Evolutionary conservation across 2,888 invertebrate species (phyloP), one percentile per base, ranked within the genome.

Genomic region (Drosophila acutilabella): DNA sequence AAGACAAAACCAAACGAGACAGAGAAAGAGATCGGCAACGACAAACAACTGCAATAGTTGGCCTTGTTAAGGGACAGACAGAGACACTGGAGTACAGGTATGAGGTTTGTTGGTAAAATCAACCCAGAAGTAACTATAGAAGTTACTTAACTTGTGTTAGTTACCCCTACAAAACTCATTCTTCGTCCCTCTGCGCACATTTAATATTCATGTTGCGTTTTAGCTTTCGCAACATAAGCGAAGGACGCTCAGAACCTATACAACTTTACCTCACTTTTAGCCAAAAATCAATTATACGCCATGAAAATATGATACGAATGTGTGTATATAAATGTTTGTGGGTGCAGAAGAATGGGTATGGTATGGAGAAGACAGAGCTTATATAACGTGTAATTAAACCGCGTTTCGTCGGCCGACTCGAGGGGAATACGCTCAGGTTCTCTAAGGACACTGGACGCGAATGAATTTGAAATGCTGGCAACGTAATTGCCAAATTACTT

Each of bases 371-470:
- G 61, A 30, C 58, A 20, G 18, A 42, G 72, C 80, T 81, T 75
- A 81, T 85, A 85, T 82, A 79, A 83, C 79, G 72, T 84, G 89
- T 88, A 85, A 85, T 85, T 85, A 85, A 89, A 80, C 71, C 62
- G 51, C 47, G 60, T 74, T 42, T 50, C 50, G 41, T 54, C 36
- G 38, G 33, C 18, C 52, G 36, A 47, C n/a, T 52, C 74, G 64
- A 61, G 16, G 18, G 69, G 80, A 70, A 57, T 23, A 38, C 6
- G 52, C 68, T 67, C 23, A 59, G 74, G 64, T 51, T 84, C 81
- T 36, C 48, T 41, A 36, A 53, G 64, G 54, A 38, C 68, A 56
- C 53, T 56, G 56, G 58, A 44, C 61, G 58, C 36, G 45, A 33
- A 38, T 33, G 58, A 69, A 89, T 84, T 88, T 74, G 58, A 78